Base-by-base conservation (phyloP, 2,888 invertebrate species). In the Micropterix aruncella region DNA sequence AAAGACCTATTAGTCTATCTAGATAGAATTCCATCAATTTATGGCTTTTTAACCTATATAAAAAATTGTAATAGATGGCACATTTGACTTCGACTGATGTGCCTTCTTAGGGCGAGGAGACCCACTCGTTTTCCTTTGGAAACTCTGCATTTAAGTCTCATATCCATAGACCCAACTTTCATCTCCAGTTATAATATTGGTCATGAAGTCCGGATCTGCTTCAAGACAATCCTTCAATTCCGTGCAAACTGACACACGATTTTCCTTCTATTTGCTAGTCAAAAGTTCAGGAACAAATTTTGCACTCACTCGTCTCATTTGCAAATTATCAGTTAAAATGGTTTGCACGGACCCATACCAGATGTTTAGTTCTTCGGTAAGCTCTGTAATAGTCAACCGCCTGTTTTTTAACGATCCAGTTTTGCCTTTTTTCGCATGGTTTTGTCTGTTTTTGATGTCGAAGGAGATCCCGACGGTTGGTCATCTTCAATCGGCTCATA, bases 11-110 rank as follows among this genome's bases (percentile, higher is more conserved):
- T n/a, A n/a, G n/a, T n/a, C n/a, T n/a, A n/a, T n/a, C n/a, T n/a
- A n/a, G n/a, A n/a, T n/a, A n/a, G n/a, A n/a, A n/a, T n/a, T n/a
- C n/a, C n/a, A n/a, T n/a, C n/a, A n/a, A n/a, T n/a, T n/a, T n/a
- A n/a, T n/a, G n/a, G n/a, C n/a, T n/a, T n/a, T n/a, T n/a, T n/a
- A 17, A 44, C 19, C 43, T 44, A 45, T n/a, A 47, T 19, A 16
- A 46, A 46, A 18, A 43, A 48, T 12, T 46, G 45, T 47, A 42
- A 47, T 45, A 50, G 48, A 18, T 47, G 47, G n/a, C n/a, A n/a
- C n/a, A n/a, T n/a, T 41, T 47, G 48, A 40, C 48, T 49, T 44
- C 51, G 47, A n/a, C n/a, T n/a, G n/a, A n/a, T n/a, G n/a, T n/a
- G n/a, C n/a, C n/a, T n/a, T n/a, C n/a, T n/a, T n/a, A 38, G 44